Percentiles rank a stretch among this genome's conserved stretches.
Evolutionary conservation across 2,888 invertebrate genomes (phyloP).

Genomic region (Erpobdella octoculata): DNA sequence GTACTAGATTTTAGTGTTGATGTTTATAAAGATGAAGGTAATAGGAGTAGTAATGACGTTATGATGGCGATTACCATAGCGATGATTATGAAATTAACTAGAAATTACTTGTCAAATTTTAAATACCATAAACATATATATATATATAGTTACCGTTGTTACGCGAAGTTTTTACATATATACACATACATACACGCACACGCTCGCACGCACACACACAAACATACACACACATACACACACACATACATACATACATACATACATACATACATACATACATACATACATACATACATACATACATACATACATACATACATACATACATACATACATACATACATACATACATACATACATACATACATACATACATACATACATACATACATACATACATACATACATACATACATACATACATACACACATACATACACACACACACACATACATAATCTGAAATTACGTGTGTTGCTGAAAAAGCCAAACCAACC

Average conservation of each 20-base stretch:
- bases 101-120: no score
- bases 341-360: slow-evolving; percentile 20
- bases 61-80: no score
- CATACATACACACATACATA: slow-evolving; percentile 25
- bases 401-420: slow-evolving; percentile 26
- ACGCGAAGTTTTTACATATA: no score
- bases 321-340: slow-evolving; percentile 14
- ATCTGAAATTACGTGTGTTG: no score
- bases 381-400: slow-evolving; percentile 25
- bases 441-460: slow-evolving; percentile 17
- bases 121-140: no score
- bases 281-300: slow-evolving; percentile 20
- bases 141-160: no score
- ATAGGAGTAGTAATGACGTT: no score
- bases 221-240: slow-evolving; percentile 3
- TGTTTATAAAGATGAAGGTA: no score
- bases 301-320: slow-evolving; percentile 7
- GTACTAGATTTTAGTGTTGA: no score
- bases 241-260: slow-evolving; percentile 6
- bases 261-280: slow-evolving; percentile 17
- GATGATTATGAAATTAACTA: no score
- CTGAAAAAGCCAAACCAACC: neutral
- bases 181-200: neutral
- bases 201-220: neutral
- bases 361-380: slow-evolving; percentile 24